Base-by-base conservation (phyloP, 1,140 invertebrate genomes). In the Chironomus tepperi region DNA sequence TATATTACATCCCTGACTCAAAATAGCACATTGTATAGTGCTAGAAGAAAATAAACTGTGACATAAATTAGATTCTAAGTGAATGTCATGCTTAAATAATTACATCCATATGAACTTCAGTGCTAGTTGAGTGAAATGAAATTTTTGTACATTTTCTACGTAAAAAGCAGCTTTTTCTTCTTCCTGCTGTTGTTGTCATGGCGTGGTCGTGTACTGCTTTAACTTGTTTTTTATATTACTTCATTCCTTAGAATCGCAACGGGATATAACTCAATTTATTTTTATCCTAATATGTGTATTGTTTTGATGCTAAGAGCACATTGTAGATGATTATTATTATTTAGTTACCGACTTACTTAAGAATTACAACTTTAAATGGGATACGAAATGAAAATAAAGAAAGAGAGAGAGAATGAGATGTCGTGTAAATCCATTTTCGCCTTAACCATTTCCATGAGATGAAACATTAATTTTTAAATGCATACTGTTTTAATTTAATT, bases 191-290 rank as follows among this genome's bases (percentile, higher is more conserved):
- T 57, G 47, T n/a, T 57, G 47, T 12, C 43, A 47, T 47, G 43
- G 43, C 47, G n/a, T 57, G 47, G 47, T 15, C 47, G 12, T 57
- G 12, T 12, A n/a, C 9, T 57, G 47, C 47, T 57, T 57, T 57
- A 57, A n/a, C 47, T 57, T 57, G 47, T 57, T 57, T 57, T 57
- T 15, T 57, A 57, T 57, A 57, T 57, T 57, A 57, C n/a, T 5
- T 12, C 47, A 57, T 57, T 57, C 47, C n/a, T 12, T n/a, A n/a
- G 47, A 21, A 70, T 18, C 65, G 18, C 65, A 18, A 18, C 18
- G 7, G 65, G 65, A 70, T 21, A 70, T 70, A 70, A 70, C 19
- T 70, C 65, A 70, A 70, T 70, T 70, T 70, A 70, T 70, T 70
- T 70, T 10, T 70, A 70, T 70, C 65, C 16, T 19, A 70, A 70